Conservation (phyloP, 2,888 invertebrate species). For the Cerastis rubricosa region DNA sequence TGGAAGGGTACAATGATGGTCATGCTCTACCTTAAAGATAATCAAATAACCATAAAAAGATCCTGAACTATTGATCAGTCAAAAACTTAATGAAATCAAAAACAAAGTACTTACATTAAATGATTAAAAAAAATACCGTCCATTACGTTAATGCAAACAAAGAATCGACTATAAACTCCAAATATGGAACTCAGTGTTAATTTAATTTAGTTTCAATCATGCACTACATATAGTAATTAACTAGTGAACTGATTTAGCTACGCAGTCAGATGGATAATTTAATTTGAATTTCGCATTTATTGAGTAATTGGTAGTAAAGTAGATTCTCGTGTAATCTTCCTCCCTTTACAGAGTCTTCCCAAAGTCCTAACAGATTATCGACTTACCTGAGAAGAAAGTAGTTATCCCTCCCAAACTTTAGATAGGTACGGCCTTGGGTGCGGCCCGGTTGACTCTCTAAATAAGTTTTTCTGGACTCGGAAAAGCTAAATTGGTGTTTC, state of each 20-base stretch:
- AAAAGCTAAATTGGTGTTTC: conserved; percentile 54
- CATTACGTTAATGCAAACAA: conserved; percentile 3
- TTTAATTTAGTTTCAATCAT: conserved; percentile 43
- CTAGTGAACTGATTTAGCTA: conserved; percentile 27
- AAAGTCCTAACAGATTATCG: conserved; percentile 55
- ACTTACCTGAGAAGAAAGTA: conserved; percentile 60
- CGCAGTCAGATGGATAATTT: conserved; percentile 9
- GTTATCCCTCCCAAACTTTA: conserved; percentile 47
- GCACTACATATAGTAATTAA: conserved; percentile 43
- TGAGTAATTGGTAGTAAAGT: conserved; percentile 32
- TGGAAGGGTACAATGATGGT: not conserved
- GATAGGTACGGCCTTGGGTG: conserved; percentile 21
- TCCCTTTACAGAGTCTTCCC: conserved; percentile 21
- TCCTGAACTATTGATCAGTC: not conserved
- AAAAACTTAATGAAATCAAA: not conserved
- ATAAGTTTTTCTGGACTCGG: conserved; percentile 48
- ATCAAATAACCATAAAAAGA: not conserved
- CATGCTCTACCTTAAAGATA: not conserved
- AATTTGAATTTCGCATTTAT: conserved; percentile 25
- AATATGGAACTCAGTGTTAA: conserved; percentile 36
- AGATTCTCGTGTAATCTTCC: conserved; percentile 36
- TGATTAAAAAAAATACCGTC: not conserved
- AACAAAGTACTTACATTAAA: not conserved
- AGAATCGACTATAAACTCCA: conserved; percentile 22
- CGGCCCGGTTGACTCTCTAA: conserved; percentile 36